Evolutionary conservation across 2,888 invertebrate genomes (phyloP).

Genomic region (Pyralis farinalis): DNA sequence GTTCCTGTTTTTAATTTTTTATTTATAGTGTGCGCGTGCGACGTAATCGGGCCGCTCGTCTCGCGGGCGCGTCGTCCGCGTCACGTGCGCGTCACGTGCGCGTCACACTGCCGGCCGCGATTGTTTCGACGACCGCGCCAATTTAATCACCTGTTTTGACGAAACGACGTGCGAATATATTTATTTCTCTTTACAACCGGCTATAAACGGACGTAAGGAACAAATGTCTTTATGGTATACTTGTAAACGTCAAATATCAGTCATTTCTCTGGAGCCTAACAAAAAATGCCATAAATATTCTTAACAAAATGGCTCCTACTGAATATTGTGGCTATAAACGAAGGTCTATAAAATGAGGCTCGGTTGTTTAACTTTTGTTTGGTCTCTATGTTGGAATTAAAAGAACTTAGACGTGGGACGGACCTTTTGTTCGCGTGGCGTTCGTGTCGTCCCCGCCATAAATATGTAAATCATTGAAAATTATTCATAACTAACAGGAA

Average conservation of each 20-base stretch:
- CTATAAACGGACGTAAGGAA: conserved; percentile 68
- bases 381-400: conserved; percentile 59
- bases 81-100: conserved; percentile 16
- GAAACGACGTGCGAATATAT: conserved; percentile 60
- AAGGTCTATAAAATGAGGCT: conserved; percentile 71
- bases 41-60: conserved; percentile 6
- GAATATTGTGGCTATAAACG: conserved; percentile 73
- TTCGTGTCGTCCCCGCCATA: conserved; percentile 45
- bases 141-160: conserved; percentile 34
- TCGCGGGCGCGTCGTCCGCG: conserved; percentile 8
- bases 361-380: conserved; percentile 71
- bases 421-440: conserved; percentile 59
- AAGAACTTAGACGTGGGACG: conserved; percentile 56
- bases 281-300: conserved; percentile 75
- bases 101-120: conserved; percentile 29
- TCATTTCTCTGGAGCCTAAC: conserved; percentile 58
- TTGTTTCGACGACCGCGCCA: conserved; percentile 29
- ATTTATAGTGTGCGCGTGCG: conserved; percentile 65
- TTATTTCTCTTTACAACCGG: conserved; percentile 51
- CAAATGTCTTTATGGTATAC: conserved; percentile 72
- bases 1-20: conserved; percentile 58
- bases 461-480: conserved; percentile 69
- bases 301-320: conserved; percentile 76
- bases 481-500: conserved; percentile 72
- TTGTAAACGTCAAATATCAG: conserved; percentile 74